Conservation (phyloP, 2,888 invertebrate genomes). For the Cephonodes hylas region DNA sequence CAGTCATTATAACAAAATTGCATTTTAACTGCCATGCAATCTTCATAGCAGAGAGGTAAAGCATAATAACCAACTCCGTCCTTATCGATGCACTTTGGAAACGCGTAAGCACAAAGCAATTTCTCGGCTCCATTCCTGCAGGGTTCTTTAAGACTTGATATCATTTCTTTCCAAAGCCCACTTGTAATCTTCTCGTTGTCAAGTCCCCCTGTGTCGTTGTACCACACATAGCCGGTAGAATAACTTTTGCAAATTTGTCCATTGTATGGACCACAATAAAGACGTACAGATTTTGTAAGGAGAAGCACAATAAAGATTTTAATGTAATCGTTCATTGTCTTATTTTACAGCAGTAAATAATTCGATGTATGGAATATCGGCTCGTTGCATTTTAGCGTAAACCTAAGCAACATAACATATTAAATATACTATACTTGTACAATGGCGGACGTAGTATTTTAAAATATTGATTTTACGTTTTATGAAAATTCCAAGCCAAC, state of each 20-base stretch:
- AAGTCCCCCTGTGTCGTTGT: constrained; percentile 87
- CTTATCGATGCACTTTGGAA: constrained; percentile 90
- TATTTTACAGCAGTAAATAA: constrained; percentile 47
- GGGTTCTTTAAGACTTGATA: constrained; percentile 88
- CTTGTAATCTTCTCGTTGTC: constrained; percentile 92
- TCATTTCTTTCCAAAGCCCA: constrained; percentile 93
- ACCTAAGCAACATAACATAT: constrained; percentile 40
- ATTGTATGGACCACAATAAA: constrained; percentile 93
- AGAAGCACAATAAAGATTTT: constrained; percentile 62
- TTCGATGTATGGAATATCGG: constrained; percentile 51
- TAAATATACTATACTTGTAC: constrained; percentile 55
- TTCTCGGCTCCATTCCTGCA: constrained; percentile 94
- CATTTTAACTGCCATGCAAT: constrained; percentile 94
- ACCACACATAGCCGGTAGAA: constrained; percentile 87
- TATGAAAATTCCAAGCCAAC: constrained; percentile 29
- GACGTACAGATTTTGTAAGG: constrained; percentile 74
- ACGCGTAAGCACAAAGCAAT: constrained; percentile 94
- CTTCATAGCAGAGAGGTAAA: constrained; percentile 94
- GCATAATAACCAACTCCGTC: constrained; percentile 83
- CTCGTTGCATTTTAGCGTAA: constrained; percentile 64
- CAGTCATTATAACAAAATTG: constrained; percentile 97
- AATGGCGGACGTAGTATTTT: constrained; percentile 69
- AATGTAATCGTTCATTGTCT: constrained; percentile 60
- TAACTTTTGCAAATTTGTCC: constrained; percentile 90
- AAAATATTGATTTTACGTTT: constrained; percentile 68